phyloP scores from a whole-genome alignment of 2,888 invertebrate genomes.

The Leptogaster cylindrica region DNA sequence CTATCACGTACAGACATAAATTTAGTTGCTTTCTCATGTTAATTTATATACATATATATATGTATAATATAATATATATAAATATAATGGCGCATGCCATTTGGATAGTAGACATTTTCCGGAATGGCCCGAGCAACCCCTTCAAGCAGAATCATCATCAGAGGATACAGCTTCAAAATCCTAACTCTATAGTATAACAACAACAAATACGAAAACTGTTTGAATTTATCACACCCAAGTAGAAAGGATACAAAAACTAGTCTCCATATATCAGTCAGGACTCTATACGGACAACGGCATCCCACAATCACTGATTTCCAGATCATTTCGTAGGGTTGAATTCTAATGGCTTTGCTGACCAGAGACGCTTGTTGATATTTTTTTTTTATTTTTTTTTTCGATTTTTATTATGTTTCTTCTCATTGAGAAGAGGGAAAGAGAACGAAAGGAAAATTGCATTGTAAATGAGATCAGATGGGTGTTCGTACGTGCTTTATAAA shows the following conservation, averaged over 20 bases:
- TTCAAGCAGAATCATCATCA: neutral
- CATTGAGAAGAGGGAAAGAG: constrained; percentile 14
- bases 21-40: constrained; percentile 26
- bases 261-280: too few species aligned
- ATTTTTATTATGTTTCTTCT: neutral
- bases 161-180: neutral
- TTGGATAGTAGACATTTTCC: neutral
- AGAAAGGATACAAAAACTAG: too few species aligned
- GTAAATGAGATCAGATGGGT: constrained; percentile 9
- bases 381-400: neutral
- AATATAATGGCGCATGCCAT: constrained; percentile 21
- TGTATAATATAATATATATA: too few species aligned
- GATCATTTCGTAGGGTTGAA: constrained; percentile 15
- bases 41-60: too few species aligned
- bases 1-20: constrained; percentile 27
- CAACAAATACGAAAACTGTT: neutral
- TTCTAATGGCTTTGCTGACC: constrained; percentile 11
- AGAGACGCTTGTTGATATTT: neutral
- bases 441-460: constrained; percentile 16
- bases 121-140: neutral
- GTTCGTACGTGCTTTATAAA: constrained; percentile 7
- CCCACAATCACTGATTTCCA: constrained; percentile 7
- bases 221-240: constrained; percentile 9
- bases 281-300: constrained; percentile 1
- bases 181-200: too few species aligned